Evolutionary conservation across 2,888 invertebrate genomes (phyloP), one percentile per base, ranked within the genome.

Genomic region (Cryptophagus acutangulus): DNA sequence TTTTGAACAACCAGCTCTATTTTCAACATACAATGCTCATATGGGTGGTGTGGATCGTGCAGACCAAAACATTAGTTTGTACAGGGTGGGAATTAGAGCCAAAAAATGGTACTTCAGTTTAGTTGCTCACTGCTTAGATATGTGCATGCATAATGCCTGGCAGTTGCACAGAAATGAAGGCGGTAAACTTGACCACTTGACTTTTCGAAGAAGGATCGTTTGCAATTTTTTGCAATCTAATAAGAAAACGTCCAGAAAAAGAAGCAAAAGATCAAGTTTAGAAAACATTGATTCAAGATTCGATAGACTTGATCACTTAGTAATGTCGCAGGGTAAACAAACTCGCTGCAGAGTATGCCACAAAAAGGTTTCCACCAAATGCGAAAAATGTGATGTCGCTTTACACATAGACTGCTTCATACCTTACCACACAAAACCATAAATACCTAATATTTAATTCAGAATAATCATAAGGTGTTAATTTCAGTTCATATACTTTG

Each of bases 31-130:
- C 38, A 50, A 50, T 20, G 17, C 16, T 14, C 17, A 47, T 29
- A 54, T 52, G 48, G 49, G 46, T 9, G 48, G 48, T 5, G 51
- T 51, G n/a, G 48, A 55, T 24, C 14, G 46, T 14, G 34, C 40
- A 28, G 53, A 57, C 38, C 51, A 57, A 33, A 55, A 57, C 31
- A 43, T 57, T 2, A 48, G 51, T 35, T 31, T 52, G 6, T 59
- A 58, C 35, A 31, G 51, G 24, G 35, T 37, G 24, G 31, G 37
- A 1, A 50, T 55, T 1, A 41, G 54, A 50, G 51, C 13, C 54
- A n/a, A 55, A 40, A 54, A 56, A 18, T 53, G 51, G 51, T 54
- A 57, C 36, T 52, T 55, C 30, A 41, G 47, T 17, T 28, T 57
- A 17, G 29, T 57, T 33, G 26, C 41, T 16, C 41, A 55, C 17